Percentiles rank a stretch among this genome's conserved stretches.
Evolutionary conservation across 2,888 invertebrate species (phyloP).

Genomic region (Melanophora roralis): DNA sequence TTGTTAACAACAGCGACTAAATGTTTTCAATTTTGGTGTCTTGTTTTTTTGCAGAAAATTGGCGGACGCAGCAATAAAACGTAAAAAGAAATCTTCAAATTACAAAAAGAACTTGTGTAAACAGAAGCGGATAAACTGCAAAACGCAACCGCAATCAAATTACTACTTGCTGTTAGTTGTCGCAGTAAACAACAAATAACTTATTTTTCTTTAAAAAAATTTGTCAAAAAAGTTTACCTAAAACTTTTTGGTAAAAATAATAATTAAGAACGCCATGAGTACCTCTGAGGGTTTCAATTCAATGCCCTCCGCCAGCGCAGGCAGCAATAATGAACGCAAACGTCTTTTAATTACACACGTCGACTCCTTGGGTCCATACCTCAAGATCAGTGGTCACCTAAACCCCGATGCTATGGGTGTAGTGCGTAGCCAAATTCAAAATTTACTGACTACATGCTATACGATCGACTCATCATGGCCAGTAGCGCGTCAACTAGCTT

Average conservation of each 20-base stretch:
- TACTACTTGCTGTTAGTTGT: slow-evolving; percentile 5
- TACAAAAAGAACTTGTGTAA: slow-evolving; percentile 3
- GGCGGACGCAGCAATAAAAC: slow-evolving; percentile 51
- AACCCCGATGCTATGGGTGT: slow-evolving; percentile 71
- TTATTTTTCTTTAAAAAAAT: not conserved
- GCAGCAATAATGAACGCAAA: slow-evolving; percentile 50
- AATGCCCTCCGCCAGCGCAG: slow-evolving; percentile 1
- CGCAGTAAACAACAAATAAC: not conserved
- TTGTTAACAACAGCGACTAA: slow-evolving; percentile 41
- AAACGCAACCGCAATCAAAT: slow-evolving; percentile 10
- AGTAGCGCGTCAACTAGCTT: slow-evolving; percentile 68
- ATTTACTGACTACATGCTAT: slow-evolving; percentile 70
- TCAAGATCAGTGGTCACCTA: slow-evolving; percentile 85
- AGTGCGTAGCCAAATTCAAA: slow-evolving; percentile 71
- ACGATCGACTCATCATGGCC: slow-evolving; percentile 70
- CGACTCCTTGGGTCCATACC: slow-evolving; percentile 83
- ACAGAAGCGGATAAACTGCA: slow-evolving; percentile 9
- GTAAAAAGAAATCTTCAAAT: slow-evolving; percentile 30
- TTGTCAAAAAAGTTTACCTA: no score
- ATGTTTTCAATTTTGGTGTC: slow-evolving; percentile 27
- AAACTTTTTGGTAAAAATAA: no score
- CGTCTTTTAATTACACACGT: slow-evolving; percentile 79
- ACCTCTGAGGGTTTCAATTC: slow-evolving; percentile 49
- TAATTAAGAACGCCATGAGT: slow-evolving; percentile 21
- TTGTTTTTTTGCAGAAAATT: slow-evolving; percentile 41